phyloP scores from a whole-genome alignment of 2,797 vertebrate species.

The Sardinella longiceps region DNA sequence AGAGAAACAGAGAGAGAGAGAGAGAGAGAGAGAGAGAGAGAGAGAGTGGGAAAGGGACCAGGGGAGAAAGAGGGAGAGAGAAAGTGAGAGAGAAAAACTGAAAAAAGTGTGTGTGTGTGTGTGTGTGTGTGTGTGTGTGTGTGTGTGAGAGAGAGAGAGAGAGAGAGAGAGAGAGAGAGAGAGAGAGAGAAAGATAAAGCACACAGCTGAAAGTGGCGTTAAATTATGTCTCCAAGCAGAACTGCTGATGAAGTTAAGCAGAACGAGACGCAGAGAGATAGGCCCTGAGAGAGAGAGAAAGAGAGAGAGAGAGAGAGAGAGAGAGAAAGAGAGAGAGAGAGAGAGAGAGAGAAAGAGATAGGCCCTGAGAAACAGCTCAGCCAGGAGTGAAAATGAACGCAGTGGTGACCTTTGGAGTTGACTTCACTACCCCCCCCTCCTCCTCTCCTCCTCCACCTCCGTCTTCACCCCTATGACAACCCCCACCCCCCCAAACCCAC shows the following conservation, averaged over 20 bases:
- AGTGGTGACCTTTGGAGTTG: constrained; percentile 1
- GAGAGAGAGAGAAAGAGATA: constrained; percentile 33
- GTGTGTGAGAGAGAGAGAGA: not conserved
- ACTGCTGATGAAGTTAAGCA: constrained; percentile 28
- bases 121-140: not conserved
- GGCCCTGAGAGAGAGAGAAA: constrained; percentile 35
- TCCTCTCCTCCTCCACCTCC: not conserved
- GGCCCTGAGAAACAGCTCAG: constrained; percentile 38
- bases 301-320: constrained; percentile 34
- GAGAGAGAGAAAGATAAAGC: constrained; percentile 25
- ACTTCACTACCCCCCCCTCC: not conserved
- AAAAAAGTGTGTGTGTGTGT: no score
- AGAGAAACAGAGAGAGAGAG: not conserved
- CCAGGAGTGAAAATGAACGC: not conserved
- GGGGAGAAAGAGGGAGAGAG: not conserved
- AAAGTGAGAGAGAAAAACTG: not conserved
- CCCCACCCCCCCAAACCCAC: not conserved
- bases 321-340: constrained; percentile 33
- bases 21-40: constrained; percentile 6
- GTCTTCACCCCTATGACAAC: not conserved
- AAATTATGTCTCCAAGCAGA: constrained; percentile 31
- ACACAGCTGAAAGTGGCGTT: constrained; percentile 31
- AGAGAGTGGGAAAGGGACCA: not conserved
- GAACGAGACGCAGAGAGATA: constrained; percentile 32
- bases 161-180: constrained; percentile 29